phyloP scores from a whole-genome alignment of 1,140 invertebrate genomes.

The Asobara japonica region DNA sequence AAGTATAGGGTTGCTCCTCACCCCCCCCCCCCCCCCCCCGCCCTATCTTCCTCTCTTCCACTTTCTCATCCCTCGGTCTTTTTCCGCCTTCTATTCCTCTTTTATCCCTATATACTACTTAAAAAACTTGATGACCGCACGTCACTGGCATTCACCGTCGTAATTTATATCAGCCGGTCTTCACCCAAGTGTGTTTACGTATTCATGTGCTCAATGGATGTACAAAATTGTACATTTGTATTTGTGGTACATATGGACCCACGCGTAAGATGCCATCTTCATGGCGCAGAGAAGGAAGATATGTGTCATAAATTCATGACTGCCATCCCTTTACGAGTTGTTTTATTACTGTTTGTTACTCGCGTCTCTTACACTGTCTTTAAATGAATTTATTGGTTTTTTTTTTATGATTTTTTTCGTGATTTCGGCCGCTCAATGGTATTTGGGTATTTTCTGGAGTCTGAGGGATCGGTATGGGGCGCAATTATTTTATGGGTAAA shows the following conservation, averaged over 20 bases:
- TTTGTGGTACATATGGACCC: not conserved
- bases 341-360: not conserved
- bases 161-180: conserved; percentile 11
- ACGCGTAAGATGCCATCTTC: not conserved
- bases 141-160: conserved; percentile 52
- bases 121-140: conserved; percentile 53
- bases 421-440: not conserved
- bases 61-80: not conserved
- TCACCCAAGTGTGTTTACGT: conserved; percentile 16
- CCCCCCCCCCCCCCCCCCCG: not conserved
- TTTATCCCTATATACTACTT: conserved; percentile 39
- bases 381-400: not conserved
- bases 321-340: not conserved
- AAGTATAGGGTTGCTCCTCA: conserved; percentile 57
- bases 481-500: too few relatives aligned
- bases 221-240: conserved; percentile 4
- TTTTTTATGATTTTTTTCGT: not conserved
- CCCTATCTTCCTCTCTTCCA: not conserved
- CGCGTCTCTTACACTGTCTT: not conserved
- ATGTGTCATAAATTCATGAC: conserved; percentile 13
- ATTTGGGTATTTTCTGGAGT: not conserved
- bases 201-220: conserved; percentile 19
- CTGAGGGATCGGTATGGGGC: not conserved
- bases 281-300: not conserved
- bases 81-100: conserved; percentile 29